These are phyloP conservation scores for Nephila pilipes DNA, from an alignment of 1,140 invertebrate genomes.

Conservation along the genomic window DNA sequence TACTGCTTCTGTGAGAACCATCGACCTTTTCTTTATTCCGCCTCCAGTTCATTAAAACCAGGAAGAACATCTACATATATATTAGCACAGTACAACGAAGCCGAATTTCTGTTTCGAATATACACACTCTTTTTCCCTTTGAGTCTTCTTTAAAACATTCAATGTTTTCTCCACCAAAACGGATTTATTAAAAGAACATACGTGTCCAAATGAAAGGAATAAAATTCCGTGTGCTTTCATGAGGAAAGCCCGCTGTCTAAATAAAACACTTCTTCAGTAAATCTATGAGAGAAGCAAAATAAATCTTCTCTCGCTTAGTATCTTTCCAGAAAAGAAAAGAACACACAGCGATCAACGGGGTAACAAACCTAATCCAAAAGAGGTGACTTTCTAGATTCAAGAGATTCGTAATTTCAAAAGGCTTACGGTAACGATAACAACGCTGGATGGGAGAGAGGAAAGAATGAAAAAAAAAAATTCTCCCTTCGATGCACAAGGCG, in stretches of 20 bases:
- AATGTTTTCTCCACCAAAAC: background rate
- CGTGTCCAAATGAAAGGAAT: background rate
- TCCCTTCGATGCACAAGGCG: background rate
- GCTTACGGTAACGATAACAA: slow-evolving; percentile 36
- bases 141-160: no score
- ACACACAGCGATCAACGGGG: background rate
- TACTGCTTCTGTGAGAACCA: no score
- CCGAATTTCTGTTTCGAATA: no score
- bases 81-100: no score
- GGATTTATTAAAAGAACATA: background rate
- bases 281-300: background rate
- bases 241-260: background rate
- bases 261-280: background rate
- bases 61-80: no score
- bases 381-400: slow-evolving; percentile 1
- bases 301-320: background rate
- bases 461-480: background rate
- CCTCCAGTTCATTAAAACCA: no score
- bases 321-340: background rate
- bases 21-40: no score
- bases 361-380: slow-evolving; percentile 7
- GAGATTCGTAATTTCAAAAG: slow-evolving; percentile 56
- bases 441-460: background rate
- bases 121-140: no score
- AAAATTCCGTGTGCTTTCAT: background rate